Evolutionary conservation across 2,797 vertebrate genomes (phyloP).

Genomic region (Macroramphosus scolopax): DNA sequence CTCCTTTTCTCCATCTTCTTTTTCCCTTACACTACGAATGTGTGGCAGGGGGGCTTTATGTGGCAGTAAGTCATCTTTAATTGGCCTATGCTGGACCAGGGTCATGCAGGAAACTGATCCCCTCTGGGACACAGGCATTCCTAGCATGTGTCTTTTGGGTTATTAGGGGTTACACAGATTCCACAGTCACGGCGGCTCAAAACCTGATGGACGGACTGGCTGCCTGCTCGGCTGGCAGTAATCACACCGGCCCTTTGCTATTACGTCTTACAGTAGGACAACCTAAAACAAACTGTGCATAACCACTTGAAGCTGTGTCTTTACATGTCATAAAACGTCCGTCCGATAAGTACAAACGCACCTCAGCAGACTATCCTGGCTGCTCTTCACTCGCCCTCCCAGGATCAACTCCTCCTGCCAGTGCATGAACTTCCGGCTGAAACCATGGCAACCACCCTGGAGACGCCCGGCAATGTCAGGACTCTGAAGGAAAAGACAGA

Average conservation of each 20-base stretch:
- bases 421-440: constrained; percentile 98
- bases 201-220: constrained; percentile 11
- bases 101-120: constrained; percentile 72
- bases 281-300: too few species aligned
- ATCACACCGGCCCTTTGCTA: neutral
- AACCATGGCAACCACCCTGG: constrained; percentile 93
- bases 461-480: constrained; percentile 85
- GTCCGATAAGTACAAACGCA: constrained; percentile 64
- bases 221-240: constrained; percentile 5
- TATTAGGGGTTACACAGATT: constrained; percentile 62
- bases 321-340: neutral
- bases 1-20: constrained; percentile 25
- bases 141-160: constrained; percentile 63
- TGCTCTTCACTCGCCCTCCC: constrained; percentile 85
- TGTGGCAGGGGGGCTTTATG: constrained; percentile 45
- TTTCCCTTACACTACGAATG: constrained; percentile 44
- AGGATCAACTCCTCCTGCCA: constrained; percentile 98
- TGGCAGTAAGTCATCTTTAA: constrained; percentile 75
- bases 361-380: constrained; percentile 88
- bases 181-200: constrained; percentile 21
- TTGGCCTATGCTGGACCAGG: constrained; percentile 60
- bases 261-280: neutral
- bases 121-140: constrained; percentile 62
- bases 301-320: too few species aligned
- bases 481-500: constrained; percentile 67